Conservation (phyloP, 2,888 invertebrate species). For the Vesta saturnalis region DNA sequence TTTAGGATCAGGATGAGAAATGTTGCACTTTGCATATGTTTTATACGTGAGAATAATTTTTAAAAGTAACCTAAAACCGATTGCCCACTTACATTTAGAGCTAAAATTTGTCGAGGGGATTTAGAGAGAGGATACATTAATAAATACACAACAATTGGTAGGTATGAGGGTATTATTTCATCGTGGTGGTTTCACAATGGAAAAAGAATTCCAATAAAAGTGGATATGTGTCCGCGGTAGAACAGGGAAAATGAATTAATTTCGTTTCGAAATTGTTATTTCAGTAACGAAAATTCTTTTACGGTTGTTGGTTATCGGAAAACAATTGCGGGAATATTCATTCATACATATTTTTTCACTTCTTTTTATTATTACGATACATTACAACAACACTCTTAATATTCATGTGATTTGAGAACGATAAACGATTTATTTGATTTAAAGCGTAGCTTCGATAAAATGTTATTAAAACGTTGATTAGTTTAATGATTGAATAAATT, state of each 20-base stretch:
- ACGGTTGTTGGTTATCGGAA: slow-evolving; percentile 12
- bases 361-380: too few relatives aligned
- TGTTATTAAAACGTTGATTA: too few relatives aligned
- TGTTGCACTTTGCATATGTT: slow-evolving; percentile 23
- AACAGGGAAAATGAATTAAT: slow-evolving; percentile 38
- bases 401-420: too few relatives aligned
- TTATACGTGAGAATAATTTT: slow-evolving; percentile 14
- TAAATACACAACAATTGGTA: slow-evolving; percentile 37
- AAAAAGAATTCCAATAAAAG: slow-evolving; percentile 50
- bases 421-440: too few relatives aligned
- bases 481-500: too few relatives aligned
- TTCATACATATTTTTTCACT: too few relatives aligned
- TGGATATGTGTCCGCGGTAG: slow-evolving; percentile 35
- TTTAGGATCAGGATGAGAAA: slow-evolving; percentile 22
- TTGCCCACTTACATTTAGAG: slow-evolving; percentile 2
- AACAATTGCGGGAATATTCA: neutral
- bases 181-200: slow-evolving; percentile 46
- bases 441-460: too few relatives aligned
- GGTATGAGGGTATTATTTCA: slow-evolving; percentile 46
- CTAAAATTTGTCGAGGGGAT: neutral
- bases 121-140: slow-evolving; percentile 26
- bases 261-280: slow-evolving; percentile 36
- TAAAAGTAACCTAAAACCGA: slow-evolving; percentile 15
- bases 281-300: slow-evolving; percentile 28
- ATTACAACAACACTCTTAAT: too few relatives aligned